Evolutionary conservation across 2,888 invertebrate genomes (phyloP).

Genomic region (Apoderus coryli): DNA sequence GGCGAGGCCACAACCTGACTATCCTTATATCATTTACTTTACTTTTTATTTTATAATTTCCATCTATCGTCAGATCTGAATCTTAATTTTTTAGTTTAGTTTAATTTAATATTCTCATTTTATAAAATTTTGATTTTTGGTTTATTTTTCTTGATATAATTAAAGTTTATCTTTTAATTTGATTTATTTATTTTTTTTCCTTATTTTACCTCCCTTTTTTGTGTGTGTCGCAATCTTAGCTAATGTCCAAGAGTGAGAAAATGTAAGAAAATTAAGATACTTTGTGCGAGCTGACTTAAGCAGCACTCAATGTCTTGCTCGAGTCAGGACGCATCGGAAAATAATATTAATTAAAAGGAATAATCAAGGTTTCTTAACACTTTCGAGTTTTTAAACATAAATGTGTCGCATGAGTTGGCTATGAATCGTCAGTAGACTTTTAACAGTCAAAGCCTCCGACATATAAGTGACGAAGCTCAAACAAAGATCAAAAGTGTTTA

Average conservation of each 20-base stretch:
- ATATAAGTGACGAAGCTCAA: too few relatives aligned
- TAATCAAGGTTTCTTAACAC: too few relatives aligned
- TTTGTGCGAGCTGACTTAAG: slow-evolving; percentile 25
- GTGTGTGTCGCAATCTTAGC: slow-evolving; percentile 30
- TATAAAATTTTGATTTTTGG: slow-evolving; percentile 21
- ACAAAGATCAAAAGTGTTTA: too few relatives aligned
- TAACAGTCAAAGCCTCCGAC: too few relatives aligned
- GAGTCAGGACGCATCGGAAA: too few relatives aligned
- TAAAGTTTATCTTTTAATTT: slow-evolving; percentile 27
- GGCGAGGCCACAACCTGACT: slow-evolving; percentile 28
- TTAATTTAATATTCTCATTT: slow-evolving; percentile 17
- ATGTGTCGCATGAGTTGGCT: too few relatives aligned
- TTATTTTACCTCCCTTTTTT: slow-evolving; percentile 25
- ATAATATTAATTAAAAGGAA: too few relatives aligned
- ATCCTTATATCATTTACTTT: slow-evolving; percentile 8
- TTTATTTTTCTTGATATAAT: slow-evolving; percentile 23
- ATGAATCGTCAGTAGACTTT: too few relatives aligned
- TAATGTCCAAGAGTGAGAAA: slow-evolving; percentile 26
- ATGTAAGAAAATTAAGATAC: slow-evolving; percentile 13
- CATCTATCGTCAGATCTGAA: slow-evolving; percentile 15
- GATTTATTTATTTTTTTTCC: slow-evolving; percentile 26
- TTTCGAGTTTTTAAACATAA: too few relatives aligned
- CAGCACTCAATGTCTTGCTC: too few relatives aligned
- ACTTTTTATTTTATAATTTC: slow-evolving; percentile 16
- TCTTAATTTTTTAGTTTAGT: slow-evolving; percentile 23